Conservation (phyloP, 2,888 invertebrate genomes). For the Nematopogon swammerdamellus region DNA sequence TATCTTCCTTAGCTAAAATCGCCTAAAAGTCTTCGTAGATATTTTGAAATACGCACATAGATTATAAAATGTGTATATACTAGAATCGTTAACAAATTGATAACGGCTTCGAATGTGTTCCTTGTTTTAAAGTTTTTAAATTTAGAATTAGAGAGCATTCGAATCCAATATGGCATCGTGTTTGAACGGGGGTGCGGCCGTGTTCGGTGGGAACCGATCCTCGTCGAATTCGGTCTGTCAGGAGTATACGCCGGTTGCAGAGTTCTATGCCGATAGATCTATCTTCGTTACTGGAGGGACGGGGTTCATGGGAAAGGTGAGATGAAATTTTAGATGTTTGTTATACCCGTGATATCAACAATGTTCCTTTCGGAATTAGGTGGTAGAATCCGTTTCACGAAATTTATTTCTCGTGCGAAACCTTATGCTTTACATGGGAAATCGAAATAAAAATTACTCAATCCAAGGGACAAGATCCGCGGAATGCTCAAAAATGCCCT, state of each 20-base stretch:
- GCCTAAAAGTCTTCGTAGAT: no score
- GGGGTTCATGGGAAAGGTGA: conserved; percentile 85
- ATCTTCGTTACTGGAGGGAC: conserved; percentile 83
- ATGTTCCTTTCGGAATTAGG: no score
- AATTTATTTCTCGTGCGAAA: no score
- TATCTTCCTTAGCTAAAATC: neutral
- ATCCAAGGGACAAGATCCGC: no score
- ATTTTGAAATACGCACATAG: no score
- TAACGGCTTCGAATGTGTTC: no score
- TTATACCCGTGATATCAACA: neutral
- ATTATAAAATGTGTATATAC: neutral
- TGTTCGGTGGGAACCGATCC: conserved; percentile 14
- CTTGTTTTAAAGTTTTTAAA: neutral
- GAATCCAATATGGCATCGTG: conserved; percentile 38
- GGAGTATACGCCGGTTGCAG: conserved; percentile 55
- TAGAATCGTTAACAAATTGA: neutral
- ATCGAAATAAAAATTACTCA: no score
- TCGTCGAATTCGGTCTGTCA: conserved; percentile 17
- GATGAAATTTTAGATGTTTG: no score
- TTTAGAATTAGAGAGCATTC: neutral
- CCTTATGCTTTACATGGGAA: no score
- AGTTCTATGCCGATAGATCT: conserved; percentile 69
- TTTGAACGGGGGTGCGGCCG: conserved; percentile 24
- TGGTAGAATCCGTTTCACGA: no score
- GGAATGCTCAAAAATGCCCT: no score